Base-by-base conservation (phyloP, 2,113 vertebrate species). In the Oncorhynchus nerka region DNA sequence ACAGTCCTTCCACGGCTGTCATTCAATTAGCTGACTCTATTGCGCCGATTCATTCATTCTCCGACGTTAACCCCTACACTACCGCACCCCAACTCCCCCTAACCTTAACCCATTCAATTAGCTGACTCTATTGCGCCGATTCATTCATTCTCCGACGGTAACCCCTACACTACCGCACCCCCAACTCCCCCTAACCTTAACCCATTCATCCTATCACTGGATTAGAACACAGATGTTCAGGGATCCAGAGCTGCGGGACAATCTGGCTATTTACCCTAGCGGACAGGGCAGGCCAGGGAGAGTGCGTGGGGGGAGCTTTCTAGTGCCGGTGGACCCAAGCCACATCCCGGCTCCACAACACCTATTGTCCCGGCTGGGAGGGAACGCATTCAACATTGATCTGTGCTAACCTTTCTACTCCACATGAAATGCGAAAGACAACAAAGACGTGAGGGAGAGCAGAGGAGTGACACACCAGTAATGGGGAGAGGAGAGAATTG, bases 341-440 rank as follows among this genome's bases (percentile, higher is more conserved):
- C 75, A 70, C 70, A 71, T 59, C 81, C 55, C 66, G 51, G 68
- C 77, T 68, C 51, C 88, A 73, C 51, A 84, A 75, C 69, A 81
- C 76, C 72, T 73, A 87, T 91, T 89, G 88, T 91, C 70, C 71
- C n/a, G 61, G 48, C 61, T 9, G 73, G 78, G 67, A 78, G 82
- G 82, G 75, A 87, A 91, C 84, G 83, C 90, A 92, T 92, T 92
- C 86, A 91, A 74, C 80, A 89, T 87, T 71, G 68, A 87, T 76
- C 89, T 88, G 84, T 90, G 87, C 65, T 83, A 86, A 92, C 89
- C 91, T 84, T 86, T 88, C 90, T 88, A 83, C 86, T 79, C 82
- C 85, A 86, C 89, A 89, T 84, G 86, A 68, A 22, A 73, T 74
- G 85, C 86, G 89, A 89, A 91, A 87, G 87, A 90, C 86, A 87